Evolutionary conservation across 92 coral and sea anemone species (phyloP).

Genomic region (Epizoanthus stellaris): DNA sequence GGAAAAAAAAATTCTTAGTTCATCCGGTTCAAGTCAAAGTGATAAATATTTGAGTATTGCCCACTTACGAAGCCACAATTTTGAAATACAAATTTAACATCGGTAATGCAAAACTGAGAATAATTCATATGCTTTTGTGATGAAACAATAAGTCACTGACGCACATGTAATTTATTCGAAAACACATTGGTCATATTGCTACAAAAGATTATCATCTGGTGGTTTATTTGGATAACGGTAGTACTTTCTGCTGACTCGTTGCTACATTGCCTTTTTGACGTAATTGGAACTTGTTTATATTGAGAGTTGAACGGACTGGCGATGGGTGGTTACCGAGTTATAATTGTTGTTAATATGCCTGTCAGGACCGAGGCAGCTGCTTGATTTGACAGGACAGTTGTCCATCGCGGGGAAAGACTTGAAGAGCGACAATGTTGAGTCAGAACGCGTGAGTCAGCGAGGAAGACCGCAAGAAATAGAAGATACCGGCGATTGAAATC

Average conservation of each 20-base stretch:
- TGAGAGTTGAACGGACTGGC: constrained; percentile 4
- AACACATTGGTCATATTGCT: background rate
- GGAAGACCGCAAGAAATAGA: background rate
- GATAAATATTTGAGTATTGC: background rate
- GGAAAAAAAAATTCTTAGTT: background rate
- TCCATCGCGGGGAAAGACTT: background rate
- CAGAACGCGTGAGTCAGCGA: background rate
- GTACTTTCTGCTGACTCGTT: background rate
- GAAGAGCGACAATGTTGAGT: constrained; percentile 12
- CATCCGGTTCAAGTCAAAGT: no score
- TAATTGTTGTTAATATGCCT: constrained; percentile 19
- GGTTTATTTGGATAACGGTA: background rate
- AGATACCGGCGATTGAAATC: background rate
- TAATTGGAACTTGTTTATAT: background rate
- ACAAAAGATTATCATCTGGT: background rate
- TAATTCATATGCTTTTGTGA: background rate
- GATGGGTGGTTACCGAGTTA: constrained; percentile 25
- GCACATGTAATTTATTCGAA: constrained; percentile 10
- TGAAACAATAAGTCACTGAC: background rate
- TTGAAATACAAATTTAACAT: background rate
- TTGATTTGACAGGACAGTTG: constrained; percentile 19
- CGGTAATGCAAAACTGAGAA: background rate
- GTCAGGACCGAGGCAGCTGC: constrained; percentile 34
- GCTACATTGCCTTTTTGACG: background rate
- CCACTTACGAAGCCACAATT: background rate